phyloP scores from a whole-genome alignment of 2,797 vertebrate species.

The Setipinna tenuifilis region DNA sequence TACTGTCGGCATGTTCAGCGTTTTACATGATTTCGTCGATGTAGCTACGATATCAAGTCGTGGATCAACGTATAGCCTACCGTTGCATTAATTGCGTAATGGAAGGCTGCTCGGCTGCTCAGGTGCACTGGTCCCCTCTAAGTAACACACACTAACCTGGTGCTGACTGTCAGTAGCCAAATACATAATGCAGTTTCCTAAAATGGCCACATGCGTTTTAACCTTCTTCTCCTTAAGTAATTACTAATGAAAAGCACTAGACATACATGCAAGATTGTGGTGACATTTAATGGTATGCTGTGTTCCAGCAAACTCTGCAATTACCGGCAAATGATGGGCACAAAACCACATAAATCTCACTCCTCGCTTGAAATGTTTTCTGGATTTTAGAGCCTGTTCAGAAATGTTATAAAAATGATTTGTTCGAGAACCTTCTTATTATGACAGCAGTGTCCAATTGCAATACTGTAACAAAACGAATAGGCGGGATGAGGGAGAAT shows the following conservation, averaged over 20 bases:
- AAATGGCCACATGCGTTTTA: background rate
- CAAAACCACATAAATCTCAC: background rate
- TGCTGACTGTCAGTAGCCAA: background rate
- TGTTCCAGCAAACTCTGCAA: background rate
- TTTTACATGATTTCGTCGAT: background rate
- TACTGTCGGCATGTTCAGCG: too few relatives aligned
- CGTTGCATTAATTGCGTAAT: background rate
- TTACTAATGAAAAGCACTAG: background rate
- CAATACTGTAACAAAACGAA: background rate
- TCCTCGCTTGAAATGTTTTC: background rate
- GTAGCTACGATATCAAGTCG: background rate
- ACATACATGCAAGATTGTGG: background rate
- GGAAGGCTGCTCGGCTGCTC: background rate
- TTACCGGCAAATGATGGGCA: conserved; percentile 2
- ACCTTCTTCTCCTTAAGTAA: background rate
- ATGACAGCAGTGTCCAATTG: background rate
- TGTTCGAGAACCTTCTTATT: conserved; percentile 17
- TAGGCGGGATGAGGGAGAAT: background rate
- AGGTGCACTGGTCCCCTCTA: background rate
- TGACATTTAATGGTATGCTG: background rate
- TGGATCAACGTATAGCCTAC: background rate
- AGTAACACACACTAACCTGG: background rate
- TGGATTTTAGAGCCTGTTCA: background rate
- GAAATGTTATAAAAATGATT: background rate
- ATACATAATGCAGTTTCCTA: background rate